Evolutionary conservation across 2,888 invertebrate species (phyloP).

Genomic region (Cephus nigrinus): DNA sequence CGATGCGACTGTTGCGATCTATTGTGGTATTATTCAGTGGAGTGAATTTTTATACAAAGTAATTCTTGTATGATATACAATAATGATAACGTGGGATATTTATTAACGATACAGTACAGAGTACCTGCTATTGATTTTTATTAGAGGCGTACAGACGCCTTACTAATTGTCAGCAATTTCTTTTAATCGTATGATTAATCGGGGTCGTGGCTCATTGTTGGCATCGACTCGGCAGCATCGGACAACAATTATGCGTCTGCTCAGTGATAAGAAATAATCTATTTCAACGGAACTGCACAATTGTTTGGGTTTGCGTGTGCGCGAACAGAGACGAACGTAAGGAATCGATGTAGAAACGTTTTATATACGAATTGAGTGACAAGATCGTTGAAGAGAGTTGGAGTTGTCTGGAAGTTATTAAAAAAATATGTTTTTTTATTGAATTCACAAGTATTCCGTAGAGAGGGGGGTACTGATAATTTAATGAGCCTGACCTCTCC

Average conservation of each 20-base stretch:
- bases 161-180: neutral
- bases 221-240: conserved; percentile 17
- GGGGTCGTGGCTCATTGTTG: conserved; percentile 37
- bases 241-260: conserved; percentile 16
- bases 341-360: neutral
- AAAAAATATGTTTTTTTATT: conserved; percentile 41
- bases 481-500: conserved; percentile 55
- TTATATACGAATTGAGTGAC: neutral
- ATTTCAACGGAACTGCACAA: neutral
- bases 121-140: neutral
- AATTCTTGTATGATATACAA: neutral
- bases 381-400: neutral
- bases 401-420: neutral
- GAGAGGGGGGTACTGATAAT: conserved; percentile 30
- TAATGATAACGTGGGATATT: neutral
- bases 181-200: conserved; percentile 35
- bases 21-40: too few species aligned
- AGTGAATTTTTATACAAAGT: too few species aligned
- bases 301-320: conserved; percentile 21
- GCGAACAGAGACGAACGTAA: neutral
- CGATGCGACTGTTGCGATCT: too few species aligned
- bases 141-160: neutral
- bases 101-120: neutral
- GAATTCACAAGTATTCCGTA: conserved; percentile 21
- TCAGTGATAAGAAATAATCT: neutral